Percentiles rank a stretch among this genome's conserved stretches.
Conservation (phyloP, 2,797 vertebrate species). For the Urophycis tenuis region DNA sequence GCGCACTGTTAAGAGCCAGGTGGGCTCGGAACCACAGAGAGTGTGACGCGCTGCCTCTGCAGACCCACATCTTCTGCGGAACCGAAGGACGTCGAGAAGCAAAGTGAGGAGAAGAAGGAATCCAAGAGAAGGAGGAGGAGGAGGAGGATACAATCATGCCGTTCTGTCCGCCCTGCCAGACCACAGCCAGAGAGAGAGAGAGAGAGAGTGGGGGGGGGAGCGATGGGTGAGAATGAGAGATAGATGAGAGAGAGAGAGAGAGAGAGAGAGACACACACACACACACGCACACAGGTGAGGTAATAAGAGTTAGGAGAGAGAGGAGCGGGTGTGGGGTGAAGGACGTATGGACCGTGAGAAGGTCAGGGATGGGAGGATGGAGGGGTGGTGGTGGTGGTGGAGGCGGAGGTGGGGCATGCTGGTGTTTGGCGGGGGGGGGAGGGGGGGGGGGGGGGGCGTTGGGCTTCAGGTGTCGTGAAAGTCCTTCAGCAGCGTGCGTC, state of each 20-base stretch:
- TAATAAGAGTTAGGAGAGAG: constrained; percentile 6
- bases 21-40: constrained; percentile 18
- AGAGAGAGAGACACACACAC: background rate
- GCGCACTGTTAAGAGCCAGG: background rate
- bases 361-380: constrained; percentile 43
- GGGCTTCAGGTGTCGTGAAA: constrained; percentile 93
- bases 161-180: constrained; percentile 50
- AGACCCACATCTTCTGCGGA: constrained; percentile 34
- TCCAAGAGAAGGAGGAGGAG: constrained; percentile 37
- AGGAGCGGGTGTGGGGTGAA: constrained; percentile 11
- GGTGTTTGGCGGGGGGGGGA: constrained; percentile 60
- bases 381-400: constrained; percentile 6
- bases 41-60: constrained; percentile 12
- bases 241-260: constrained; percentile 33
- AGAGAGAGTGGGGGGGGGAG: background rate
- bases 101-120: constrained; percentile 42
- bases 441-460: too few relatives aligned
- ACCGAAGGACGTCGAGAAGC: constrained; percentile 24
- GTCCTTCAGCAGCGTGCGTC: constrained; percentile 97
- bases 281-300: constrained; percentile 1
- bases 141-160: constrained; percentile 57
- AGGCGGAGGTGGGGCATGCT: constrained; percentile 51
- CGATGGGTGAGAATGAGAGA: constrained; percentile 47
- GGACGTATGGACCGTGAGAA: constrained; percentile 30
- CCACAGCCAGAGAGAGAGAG: background rate